Conservation (phyloP, 2,797 vertebrate genomes). For the Distichodus sexfasciatus region DNA sequence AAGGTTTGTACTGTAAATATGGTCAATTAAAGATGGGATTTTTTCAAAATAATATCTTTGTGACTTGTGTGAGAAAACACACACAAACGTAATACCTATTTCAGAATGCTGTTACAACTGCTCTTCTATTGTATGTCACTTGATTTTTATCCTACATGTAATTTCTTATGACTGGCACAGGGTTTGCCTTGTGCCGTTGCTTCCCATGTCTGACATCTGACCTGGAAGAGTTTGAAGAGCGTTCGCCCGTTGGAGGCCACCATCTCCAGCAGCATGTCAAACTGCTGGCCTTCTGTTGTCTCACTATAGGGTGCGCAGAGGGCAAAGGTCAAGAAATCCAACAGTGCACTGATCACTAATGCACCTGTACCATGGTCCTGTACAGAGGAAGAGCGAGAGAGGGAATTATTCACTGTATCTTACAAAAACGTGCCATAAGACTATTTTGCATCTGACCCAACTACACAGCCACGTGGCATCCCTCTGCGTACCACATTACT, state of each 20-base stretch:
- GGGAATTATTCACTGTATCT: too few species aligned
- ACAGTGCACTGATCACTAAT: slow-evolving; percentile 94
- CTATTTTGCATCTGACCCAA: neutral
- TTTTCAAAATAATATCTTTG: too few species aligned
- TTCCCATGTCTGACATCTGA: slow-evolving; percentile 44
- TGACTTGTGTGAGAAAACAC: too few species aligned
- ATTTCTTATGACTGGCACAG: too few species aligned
- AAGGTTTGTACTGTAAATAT: too few species aligned
- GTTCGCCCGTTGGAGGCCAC: slow-evolving; percentile 93
- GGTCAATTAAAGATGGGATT: too few species aligned
- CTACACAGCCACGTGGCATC: neutral
- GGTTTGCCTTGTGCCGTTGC: too few species aligned
- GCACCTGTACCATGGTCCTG: slow-evolving; percentile 97
- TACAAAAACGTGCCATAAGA: too few species aligned
- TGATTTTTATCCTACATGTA: too few species aligned
- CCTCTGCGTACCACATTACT: slow-evolving; percentile 87
- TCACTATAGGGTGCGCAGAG: slow-evolving; percentile 98
- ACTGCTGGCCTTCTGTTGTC: slow-evolving; percentile 97
- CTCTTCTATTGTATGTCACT: too few species aligned
- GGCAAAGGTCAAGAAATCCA: slow-evolving; percentile 98
- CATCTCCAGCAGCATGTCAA: slow-evolving; percentile 99
- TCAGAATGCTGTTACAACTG: too few species aligned
- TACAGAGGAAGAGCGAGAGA: slow-evolving; percentile 25
- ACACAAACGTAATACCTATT: too few species aligned
- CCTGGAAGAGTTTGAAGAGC: slow-evolving; percentile 98